Conservation (phyloP, 2,113 vertebrate species). For the Saimiri boliviensis region DNA sequence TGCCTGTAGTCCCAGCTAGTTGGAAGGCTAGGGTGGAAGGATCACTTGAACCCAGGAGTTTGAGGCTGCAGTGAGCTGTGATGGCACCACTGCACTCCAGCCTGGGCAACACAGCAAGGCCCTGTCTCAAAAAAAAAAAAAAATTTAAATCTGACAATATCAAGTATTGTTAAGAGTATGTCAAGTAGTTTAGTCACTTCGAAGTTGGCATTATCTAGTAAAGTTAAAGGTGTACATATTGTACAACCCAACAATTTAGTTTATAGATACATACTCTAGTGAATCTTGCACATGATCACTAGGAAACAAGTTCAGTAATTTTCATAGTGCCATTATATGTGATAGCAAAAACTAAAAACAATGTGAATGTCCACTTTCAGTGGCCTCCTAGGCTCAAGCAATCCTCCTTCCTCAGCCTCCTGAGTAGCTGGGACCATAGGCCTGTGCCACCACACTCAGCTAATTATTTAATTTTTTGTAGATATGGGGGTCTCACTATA, state of each 20-base stretch:
- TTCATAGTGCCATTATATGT: neutral
- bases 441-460: too few species aligned
- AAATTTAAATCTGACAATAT: neutral
- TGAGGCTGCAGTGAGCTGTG: neutral
- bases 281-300: neutral
- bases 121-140: neutral
- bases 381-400: too few species aligned
- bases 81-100: neutral
- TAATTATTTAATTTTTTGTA: too few species aligned
- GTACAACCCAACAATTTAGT: neutral
- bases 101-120: neutral
- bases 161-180: neutral
- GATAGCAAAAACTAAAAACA: constrained; percentile 2
- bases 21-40: neutral
- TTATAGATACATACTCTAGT: neutral
- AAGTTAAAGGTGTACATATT: neutral
- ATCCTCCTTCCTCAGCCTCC: too few species aligned
- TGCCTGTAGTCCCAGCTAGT: neutral
- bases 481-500: too few species aligned
- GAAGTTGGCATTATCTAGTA: neutral
- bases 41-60: neutral
- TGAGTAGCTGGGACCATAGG: too few species aligned
- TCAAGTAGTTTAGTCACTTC: neutral
- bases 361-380: neutral
- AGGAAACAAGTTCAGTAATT: neutral